phyloP scores from a whole-genome alignment of 2,113 vertebrate genomes.

The Paradoxurus hermaphroditus region DNA sequence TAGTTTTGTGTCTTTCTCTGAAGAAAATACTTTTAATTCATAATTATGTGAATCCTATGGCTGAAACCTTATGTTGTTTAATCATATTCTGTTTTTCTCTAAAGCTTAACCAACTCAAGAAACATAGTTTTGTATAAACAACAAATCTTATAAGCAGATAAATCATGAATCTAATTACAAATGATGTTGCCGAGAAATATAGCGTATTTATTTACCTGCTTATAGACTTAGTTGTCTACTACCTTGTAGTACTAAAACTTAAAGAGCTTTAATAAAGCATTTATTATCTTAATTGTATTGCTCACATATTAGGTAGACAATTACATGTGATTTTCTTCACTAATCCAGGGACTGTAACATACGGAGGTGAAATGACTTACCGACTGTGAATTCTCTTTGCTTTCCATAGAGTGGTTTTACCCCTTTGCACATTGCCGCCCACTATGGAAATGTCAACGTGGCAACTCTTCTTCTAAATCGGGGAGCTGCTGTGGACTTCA shows the following conservation, averaged over 20 bases:
- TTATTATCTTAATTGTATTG: background rate
- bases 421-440: conserved; percentile 96
- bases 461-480: conserved; percentile 96
- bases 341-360: background rate
- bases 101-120: background rate
- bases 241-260: background rate
- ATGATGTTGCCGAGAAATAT: background rate
- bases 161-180: background rate
- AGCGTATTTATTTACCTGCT: background rate
- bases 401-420: conserved; percentile 94
- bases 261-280: background rate
- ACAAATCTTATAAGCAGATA: background rate
- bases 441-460: conserved; percentile 97
- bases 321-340: background rate
- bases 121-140: background rate
- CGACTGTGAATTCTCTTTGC: conserved; percentile 52
- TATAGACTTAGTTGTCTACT: background rate
- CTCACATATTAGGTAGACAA: background rate
- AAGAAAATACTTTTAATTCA: background rate
- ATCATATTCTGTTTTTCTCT: background rate
- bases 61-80: background rate
- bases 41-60: background rate
- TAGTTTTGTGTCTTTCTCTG: background rate
- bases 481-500: conserved; percentile 96
- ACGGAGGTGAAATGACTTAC: rapidly evolving